Conservation (phyloP, 2,888 invertebrate genomes). For the Drosophila recens region DNA sequence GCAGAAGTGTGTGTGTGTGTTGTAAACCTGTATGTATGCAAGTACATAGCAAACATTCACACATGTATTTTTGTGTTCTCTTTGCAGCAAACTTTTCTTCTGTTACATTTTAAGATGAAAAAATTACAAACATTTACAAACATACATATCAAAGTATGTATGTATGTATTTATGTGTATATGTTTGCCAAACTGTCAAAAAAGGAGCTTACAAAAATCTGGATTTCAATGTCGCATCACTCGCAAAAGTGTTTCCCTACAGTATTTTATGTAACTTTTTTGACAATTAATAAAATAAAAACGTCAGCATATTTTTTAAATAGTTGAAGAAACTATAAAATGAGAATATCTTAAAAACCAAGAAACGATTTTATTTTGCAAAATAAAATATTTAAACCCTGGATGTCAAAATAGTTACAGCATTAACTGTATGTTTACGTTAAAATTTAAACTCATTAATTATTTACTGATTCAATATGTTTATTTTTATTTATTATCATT, state of each 20-base stretch:
- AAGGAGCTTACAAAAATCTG: neutral
- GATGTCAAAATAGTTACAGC: neutral
- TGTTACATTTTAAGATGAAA: constrained; percentile 2
- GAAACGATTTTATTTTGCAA: too few relatives aligned
- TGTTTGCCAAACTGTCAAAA: neutral
- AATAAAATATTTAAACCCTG: too few relatives aligned
- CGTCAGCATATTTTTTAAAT: too few relatives aligned
- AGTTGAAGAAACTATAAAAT: too few relatives aligned
- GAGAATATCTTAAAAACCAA: too few relatives aligned
- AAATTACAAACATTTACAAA: neutral
- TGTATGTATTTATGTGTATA: neutral
- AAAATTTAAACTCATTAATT: neutral
- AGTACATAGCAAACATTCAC: constrained; percentile 6
- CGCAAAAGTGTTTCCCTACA: neutral
- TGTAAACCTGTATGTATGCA: neutral
- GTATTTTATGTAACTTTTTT: neutral
- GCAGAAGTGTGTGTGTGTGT: constrained; percentile 12
- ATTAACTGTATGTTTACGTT: neutral
- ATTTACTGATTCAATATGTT: neutral
- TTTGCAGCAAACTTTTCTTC: constrained; percentile 35
- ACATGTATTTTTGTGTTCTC: constrained; percentile 31
- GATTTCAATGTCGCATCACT: neutral
- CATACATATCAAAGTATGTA: neutral
- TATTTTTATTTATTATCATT: constrained; percentile 15
- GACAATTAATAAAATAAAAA: neutral